phyloP scores from a whole-genome alignment of 1,140 invertebrate genomes.

The Drosophila nigromelanica region DNA sequence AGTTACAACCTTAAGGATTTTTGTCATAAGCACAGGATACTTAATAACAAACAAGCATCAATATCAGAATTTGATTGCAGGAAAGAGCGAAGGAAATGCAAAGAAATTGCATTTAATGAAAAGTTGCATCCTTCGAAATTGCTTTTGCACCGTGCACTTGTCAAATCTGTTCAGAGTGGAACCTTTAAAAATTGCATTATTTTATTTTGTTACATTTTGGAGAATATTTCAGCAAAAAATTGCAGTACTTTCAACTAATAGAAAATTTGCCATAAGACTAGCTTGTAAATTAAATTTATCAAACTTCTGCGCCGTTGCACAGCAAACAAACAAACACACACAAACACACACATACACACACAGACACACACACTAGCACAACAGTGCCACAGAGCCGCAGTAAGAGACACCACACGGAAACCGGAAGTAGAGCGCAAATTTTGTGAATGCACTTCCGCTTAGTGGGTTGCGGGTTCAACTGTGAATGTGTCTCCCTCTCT shows the following conservation, averaged over 20 bases:
- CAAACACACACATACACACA: background rate
- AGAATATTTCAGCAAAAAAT: slow-evolving; percentile 13
- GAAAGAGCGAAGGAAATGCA: too few relatives aligned
- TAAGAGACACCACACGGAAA: slow-evolving; percentile 57
- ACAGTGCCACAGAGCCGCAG: slow-evolving; percentile 12
- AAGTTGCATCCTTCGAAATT: background rate
- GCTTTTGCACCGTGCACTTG: slow-evolving; percentile 1
- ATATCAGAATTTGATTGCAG: too few relatives aligned
- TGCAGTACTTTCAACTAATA: slow-evolving; percentile 19
- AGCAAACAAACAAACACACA: slow-evolving; percentile 22
- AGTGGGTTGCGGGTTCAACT: slow-evolving; percentile 44
- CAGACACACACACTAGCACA: background rate
- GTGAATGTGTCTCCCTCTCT: background rate
- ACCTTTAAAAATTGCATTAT: slow-evolving; percentile 63
- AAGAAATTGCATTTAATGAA: too few relatives aligned
- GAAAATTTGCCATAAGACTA: slow-evolving; percentile 45
- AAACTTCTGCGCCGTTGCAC: slow-evolving; percentile 69
- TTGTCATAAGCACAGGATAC: too few relatives aligned
- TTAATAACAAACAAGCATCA: too few relatives aligned
- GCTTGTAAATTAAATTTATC: slow-evolving; percentile 64
- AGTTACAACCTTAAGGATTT: too few relatives aligned
- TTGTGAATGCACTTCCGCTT: slow-evolving; percentile 74
- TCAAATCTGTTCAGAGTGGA: background rate
- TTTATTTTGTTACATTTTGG: slow-evolving; percentile 33
- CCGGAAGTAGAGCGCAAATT: slow-evolving; percentile 71